Conservation (phyloP, 1,140 invertebrate genomes). For the Drosophila pallidifrons region DNA sequence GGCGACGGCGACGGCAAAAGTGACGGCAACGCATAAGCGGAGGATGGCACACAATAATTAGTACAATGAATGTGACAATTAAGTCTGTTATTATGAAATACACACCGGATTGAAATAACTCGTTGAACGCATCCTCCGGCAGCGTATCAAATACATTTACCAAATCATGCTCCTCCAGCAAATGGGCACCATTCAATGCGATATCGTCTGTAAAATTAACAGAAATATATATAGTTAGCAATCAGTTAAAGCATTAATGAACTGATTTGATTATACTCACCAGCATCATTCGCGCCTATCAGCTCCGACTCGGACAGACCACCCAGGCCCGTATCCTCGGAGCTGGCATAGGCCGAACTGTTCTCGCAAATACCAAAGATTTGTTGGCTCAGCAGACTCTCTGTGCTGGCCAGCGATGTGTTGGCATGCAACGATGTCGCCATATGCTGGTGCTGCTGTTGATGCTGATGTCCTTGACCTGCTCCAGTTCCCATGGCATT, state of each 20-base stretch:
- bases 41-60: conserved; percentile 73
- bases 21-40: conserved; percentile 45
- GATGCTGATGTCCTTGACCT: conserved; percentile 25
- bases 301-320: conserved; percentile 87
- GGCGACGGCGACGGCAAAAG: not conserved
- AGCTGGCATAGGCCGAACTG: conserved; percentile 87
- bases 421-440: conserved; percentile 26
- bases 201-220: conserved; percentile 73
- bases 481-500: conserved; percentile 36
- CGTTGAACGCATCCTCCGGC: conserved; percentile 95
- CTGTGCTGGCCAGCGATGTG: conserved; percentile 61
- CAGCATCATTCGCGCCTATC: conserved; percentile 84
- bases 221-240: not conserved
- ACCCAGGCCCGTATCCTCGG: conserved; percentile 86
- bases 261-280: conserved; percentile 31
- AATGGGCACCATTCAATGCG: conserved; percentile 86
- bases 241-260: not conserved
- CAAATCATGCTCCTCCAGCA: conserved; percentile 93
- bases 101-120: conserved; percentile 90
- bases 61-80: conserved; percentile 71
- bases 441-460: conserved; percentile 47
- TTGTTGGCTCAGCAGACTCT: conserved; percentile 73
- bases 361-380: conserved; percentile 86
- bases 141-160: conserved; percentile 95
- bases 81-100: conserved; percentile 70